phyloP scores from a whole-genome alignment of 2,113 vertebrate genomes.

The Ammodytes marinus region DNA sequence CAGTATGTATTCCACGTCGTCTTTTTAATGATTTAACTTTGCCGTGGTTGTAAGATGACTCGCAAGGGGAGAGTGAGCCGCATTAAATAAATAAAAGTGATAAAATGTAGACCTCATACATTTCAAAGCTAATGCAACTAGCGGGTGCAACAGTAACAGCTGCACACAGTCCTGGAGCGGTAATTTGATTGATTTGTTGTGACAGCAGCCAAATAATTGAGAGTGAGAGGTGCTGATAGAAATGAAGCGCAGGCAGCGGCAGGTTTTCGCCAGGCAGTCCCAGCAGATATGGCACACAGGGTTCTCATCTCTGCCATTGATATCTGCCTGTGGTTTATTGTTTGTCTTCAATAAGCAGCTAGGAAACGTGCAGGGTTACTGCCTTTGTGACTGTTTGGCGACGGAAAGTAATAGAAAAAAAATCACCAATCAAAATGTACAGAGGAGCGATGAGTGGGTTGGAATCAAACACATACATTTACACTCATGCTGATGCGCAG shows the following conservation, averaged over 20 bases:
- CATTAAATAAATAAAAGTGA: slow-evolving; percentile 96
- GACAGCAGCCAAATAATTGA: slow-evolving; percentile 99
- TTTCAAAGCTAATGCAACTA: slow-evolving; percentile 96
- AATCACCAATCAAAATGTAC: slow-evolving; percentile 80
- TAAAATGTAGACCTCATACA: slow-evolving; percentile 94
- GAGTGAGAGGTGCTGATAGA: slow-evolving; percentile 98
- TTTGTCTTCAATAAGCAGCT: slow-evolving; percentile 86
- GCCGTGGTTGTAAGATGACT: slow-evolving; percentile 87
- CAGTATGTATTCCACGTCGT: slow-evolving; percentile 82
- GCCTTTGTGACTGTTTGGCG: slow-evolving; percentile 75
- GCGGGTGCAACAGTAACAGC: slow-evolving; percentile 89
- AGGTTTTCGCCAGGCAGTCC: slow-evolving; percentile 88
- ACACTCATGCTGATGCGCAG: slow-evolving; percentile 34
- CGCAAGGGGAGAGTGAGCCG: slow-evolving; percentile 81
- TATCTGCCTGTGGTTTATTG: slow-evolving; percentile 93
- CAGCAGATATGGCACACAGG: slow-evolving; percentile 88
- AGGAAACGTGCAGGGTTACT: slow-evolving; percentile 79
- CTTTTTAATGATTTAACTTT: slow-evolving; percentile 91
- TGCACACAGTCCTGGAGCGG: slow-evolving; percentile 92
- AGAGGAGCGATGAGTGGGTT: slow-evolving; percentile 66
- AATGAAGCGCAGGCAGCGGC: slow-evolving; percentile 91
- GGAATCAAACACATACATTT: slow-evolving; percentile 67
- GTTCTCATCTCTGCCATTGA: slow-evolving; percentile 92
- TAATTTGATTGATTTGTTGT: slow-evolving; percentile 99
- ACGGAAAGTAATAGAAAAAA: slow-evolving; percentile 45